Evolutionary conservation across 2,888 invertebrate genomes (phyloP), one percentile per base, ranked within the genome.

Genomic region (Epiblema foenella): DNA sequence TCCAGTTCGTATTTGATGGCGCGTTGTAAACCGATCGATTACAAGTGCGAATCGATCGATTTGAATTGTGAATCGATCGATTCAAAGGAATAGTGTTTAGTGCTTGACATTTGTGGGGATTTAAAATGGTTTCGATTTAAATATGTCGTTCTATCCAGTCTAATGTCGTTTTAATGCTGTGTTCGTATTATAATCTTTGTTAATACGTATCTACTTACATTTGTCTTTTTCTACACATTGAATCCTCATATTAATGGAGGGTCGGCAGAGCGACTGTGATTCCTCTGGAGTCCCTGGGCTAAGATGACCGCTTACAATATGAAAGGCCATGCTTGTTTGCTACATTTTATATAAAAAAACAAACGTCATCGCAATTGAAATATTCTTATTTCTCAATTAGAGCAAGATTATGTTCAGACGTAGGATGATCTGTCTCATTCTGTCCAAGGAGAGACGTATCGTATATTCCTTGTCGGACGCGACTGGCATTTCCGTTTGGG

Each of bases 1-100:
- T 83, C 83, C 85, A 24, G 20, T 18, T 84, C 77, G 80, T 81
- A 58, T 67, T 58, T 77, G 80, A 80, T 80, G 67, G 67, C 49
- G 51, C 20, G 33, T 17, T 67, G 67, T 18, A 33, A 67, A 67
- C 18, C 51, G 46, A 58, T 49, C 67, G 67, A 57, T 58, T 58
- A 49, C 24, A 49, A 57, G 65, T 54, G 63, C 52, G 64, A 64
- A 64, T 64, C 18, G 51, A 63, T 63, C 52, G 52, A 64, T 54
- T 64, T 64, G 64, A 64, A 54, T 64, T 37, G 39, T n/a, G 49
- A 33, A 24, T 49, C 51, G 51, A 62, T 46, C 8, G 49, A 46
- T 59, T n/a, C 46, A 39, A 17, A 17, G 37, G 12, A 33, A 64
- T 64, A 33, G 15, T 52, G 63, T 10, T 64, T 64, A 64, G 39